Evolutionary conservation across 2,797 vertebrate species (phyloP).

Genomic region (Chaenodraco wilsoni): DNA sequence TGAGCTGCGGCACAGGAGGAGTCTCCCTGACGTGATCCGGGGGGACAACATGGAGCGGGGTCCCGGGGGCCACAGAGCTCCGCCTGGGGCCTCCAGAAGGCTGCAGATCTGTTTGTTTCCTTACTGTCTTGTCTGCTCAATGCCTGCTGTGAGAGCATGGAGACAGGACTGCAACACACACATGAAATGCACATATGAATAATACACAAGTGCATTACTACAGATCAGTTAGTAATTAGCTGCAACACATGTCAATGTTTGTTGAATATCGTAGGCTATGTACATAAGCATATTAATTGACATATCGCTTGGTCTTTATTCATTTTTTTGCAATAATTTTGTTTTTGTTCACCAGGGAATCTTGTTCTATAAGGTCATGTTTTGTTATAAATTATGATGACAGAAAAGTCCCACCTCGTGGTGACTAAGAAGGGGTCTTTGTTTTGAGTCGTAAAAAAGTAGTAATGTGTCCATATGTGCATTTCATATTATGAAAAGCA

Average conservation of each 20-base stretch:
- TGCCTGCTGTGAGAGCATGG: constrained; percentile 11
- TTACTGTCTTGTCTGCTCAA: constrained; percentile 37
- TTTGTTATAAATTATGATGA: too few relatives aligned
- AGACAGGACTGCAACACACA: constrained; percentile 1
- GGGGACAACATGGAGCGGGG: constrained; percentile 57
- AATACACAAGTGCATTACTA: background rate
- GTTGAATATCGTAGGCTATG: too few relatives aligned
- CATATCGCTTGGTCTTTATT: too few relatives aligned
- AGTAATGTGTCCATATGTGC: too few relatives aligned
- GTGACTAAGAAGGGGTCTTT: too few relatives aligned
- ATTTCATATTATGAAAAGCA: background rate
- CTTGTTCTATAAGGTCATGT: too few relatives aligned
- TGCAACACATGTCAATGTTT: too few relatives aligned
- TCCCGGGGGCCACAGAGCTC: constrained; percentile 38
- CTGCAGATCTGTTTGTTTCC: constrained; percentile 46
- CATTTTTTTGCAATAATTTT: too few relatives aligned
- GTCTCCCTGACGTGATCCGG: constrained; percentile 68
- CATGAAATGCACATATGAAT: background rate
- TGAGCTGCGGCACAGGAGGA: constrained; percentile 38
- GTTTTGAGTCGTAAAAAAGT: too few relatives aligned
- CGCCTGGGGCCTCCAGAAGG: constrained; percentile 35
- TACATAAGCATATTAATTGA: too few relatives aligned
- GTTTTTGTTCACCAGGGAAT: too few relatives aligned
- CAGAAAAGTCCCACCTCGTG: too few relatives aligned
- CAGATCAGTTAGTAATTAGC: background rate